Conservation (phyloP, 1,140 invertebrate species). For the Mercenaria mercenaria region DNA sequence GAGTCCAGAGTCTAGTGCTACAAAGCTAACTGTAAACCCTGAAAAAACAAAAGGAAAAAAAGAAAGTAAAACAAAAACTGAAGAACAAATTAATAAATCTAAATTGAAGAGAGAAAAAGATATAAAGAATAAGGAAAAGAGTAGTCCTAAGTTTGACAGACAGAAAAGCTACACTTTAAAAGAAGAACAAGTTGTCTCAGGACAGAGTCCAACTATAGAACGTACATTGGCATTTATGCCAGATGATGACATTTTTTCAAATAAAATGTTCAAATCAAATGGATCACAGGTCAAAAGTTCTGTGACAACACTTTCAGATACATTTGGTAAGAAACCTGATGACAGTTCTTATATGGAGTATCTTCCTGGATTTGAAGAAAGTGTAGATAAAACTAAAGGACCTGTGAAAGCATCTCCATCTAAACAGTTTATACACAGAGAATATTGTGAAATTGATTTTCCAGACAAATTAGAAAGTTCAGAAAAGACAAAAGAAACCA, state of each 20-base stretch:
- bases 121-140: neutral
- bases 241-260: slow-evolving; percentile 32
- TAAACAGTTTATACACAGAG: slow-evolving; percentile 17
- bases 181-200: neutral
- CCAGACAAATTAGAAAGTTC: neutral
- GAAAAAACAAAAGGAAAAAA: slow-evolving; percentile 12
- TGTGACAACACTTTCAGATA: neutral
- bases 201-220: neutral
- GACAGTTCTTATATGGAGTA: slow-evolving; percentile 64
- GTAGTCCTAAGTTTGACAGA: neutral
- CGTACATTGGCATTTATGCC: neutral
- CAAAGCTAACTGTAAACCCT: neutral
- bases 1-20: neutral
- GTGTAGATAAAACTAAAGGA: neutral
- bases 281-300: neutral
- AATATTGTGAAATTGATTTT: slow-evolving; percentile 54
- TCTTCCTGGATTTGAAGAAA: slow-evolving; percentile 34
- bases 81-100: neutral
- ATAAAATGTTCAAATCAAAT: slow-evolving; percentile 24
- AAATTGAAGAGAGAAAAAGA: slow-evolving; percentile 43
- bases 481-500: neutral
- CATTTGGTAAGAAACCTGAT: neutral
- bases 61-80: neutral
- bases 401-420: neutral
- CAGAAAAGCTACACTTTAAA: neutral